Percentiles rank a stretch among this genome's conserved stretches.
Conservation (phyloP, 2,113 vertebrate genomes). For the Amblyornis subalaris region DNA sequence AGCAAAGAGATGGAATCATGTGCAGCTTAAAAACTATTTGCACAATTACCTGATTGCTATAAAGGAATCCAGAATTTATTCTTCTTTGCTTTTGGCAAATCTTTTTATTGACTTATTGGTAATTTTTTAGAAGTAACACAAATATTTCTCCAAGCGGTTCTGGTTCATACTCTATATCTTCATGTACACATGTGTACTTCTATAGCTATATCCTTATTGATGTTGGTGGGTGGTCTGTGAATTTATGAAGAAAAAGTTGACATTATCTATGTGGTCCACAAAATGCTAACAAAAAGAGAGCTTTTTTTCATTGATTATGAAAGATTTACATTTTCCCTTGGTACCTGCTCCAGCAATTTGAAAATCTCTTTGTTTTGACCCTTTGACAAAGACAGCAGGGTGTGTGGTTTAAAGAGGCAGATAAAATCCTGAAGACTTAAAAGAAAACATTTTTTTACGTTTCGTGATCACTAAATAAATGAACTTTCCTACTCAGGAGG, state of each 20-base stretch:
- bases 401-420: neutral
- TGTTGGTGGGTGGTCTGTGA: neutral
- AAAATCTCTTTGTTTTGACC: neutral
- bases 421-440: neutral
- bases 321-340: neutral
- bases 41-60: neutral
- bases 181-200: neutral
- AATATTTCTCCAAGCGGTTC: neutral
- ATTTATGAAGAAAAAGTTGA: neutral
- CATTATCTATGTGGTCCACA: neutral
- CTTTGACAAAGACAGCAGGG: neutral
- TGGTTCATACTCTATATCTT: neutral
- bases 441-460: constrained; percentile 18
- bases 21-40: neutral
- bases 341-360: neutral
- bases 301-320: neutral
- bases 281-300: neutral
- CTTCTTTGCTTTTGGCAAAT: neutral
- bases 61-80: neutral
- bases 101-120: neutral
- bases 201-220: neutral
- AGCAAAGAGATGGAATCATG: neutral
- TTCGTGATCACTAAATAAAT: constrained; percentile 8
- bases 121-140: neutral
- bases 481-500: neutral